phyloP scores from a whole-genome alignment of 2,113 vertebrate species.

The Mus musculus region GRCm39 chr11:36655501-36656000 shows the following conservation, averaged over 20 bases:
- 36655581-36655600: not conserved
- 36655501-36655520: not conserved
- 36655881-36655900: conserved; percentile 52
- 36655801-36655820: not conserved
- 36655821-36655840: not conserved
- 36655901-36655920: conserved; percentile 52
- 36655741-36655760: not conserved
- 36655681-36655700: not conserved
- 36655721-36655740: not conserved
- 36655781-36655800: not conserved
- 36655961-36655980: conserved; percentile 50
- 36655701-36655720: not conserved
- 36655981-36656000: not conserved
- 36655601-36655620: not conserved
- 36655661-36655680: not conserved
- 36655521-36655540: not conserved
- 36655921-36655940: conserved; percentile 46
- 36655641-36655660: not conserved
- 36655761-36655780: not conserved
- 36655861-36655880: conserved; percentile 10
- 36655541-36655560: not conserved
- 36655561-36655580: not conserved
- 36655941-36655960: not conserved
- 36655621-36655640: not conserved
- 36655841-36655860: not conserved